Conservation (phyloP, 2,888 invertebrate species). For the Flexamia atlantica region DNA sequence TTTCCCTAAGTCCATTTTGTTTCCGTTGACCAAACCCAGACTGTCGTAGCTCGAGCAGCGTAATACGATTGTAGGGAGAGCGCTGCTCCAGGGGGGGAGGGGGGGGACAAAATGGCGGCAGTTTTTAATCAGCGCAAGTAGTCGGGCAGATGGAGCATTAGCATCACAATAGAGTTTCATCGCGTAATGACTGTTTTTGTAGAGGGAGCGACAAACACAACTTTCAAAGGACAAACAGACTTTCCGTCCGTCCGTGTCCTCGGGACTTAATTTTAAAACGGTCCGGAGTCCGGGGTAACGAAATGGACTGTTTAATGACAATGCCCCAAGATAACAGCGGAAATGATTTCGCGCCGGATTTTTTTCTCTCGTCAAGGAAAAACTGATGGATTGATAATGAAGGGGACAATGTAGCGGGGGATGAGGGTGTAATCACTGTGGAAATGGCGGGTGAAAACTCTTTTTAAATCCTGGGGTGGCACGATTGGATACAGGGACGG, state of each 20-base stretch:
- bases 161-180: slow-evolving; percentile 55
- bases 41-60: background rate
- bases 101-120: slow-evolving; percentile 61
- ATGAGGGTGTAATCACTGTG: background rate
- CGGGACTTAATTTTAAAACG: slow-evolving; percentile 6
- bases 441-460: background rate
- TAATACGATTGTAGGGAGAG: slow-evolving; percentile 48
- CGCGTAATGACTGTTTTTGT: slow-evolving; percentile 44
- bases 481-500: too few relatives aligned
- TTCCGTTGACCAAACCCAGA: slow-evolving; percentile 51
- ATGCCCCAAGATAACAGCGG: slow-evolving; percentile 56
- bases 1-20: slow-evolving; percentile 54
- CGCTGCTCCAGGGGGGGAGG: slow-evolving; percentile 3
- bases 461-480: too few relatives aligned
- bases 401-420: slow-evolving; percentile 23
- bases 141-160: slow-evolving; percentile 60
- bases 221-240: slow-evolving; percentile 37
- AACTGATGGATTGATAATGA: slow-evolving; percentile 50
- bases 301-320: slow-evolving; percentile 54
- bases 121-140: slow-evolving; percentile 63
- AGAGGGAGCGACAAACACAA: slow-evolving; percentile 1
- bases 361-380: slow-evolving; percentile 50
- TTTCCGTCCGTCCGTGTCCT: slow-evolving; percentile 3
- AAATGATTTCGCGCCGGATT: slow-evolving; percentile 40
- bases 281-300: slow-evolving; percentile 29